Evolutionary conservation across 1,140 invertebrate species (phyloP).

Genomic region (Drosophila leontia): DNA sequence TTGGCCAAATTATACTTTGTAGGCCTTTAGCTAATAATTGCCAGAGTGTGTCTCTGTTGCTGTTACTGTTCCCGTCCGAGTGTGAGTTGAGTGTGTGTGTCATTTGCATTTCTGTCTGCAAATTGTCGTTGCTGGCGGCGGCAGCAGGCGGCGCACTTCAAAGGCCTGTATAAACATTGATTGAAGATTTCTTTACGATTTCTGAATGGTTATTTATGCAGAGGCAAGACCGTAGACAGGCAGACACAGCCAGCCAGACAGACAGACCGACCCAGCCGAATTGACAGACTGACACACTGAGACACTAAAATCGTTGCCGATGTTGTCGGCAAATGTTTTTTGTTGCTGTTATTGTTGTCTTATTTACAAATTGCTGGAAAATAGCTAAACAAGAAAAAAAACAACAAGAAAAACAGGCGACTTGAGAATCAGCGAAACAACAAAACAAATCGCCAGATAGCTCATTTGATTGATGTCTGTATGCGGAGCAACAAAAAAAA

Average conservation of each 20-base stretch:
- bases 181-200: slow-evolving; percentile 84
- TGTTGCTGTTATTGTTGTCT: slow-evolving; percentile 63
- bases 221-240: slow-evolving; percentile 60
- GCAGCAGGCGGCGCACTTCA: slow-evolving; percentile 63
- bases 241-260: slow-evolving; percentile 3
- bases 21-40: slow-evolving; percentile 39
- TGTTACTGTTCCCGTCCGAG: slow-evolving; percentile 1
- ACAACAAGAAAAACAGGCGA: neutral
- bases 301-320: slow-evolving; percentile 77
- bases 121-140: slow-evolving; percentile 73
- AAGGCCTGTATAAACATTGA: slow-evolving; percentile 82
- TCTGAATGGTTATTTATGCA: slow-evolving; percentile 83
- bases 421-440: slow-evolving; percentile 48
- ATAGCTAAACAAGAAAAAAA: slow-evolving; percentile 52
- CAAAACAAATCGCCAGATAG: slow-evolving; percentile 67
- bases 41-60: slow-evolving; percentile 12
- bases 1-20: slow-evolving; percentile 37
- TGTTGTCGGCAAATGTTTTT: slow-evolving; percentile 48
- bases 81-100: slow-evolving; percentile 55
- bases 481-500: slow-evolving; percentile 5
- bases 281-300: slow-evolving; percentile 70
- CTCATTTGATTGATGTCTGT: slow-evolving; percentile 75
- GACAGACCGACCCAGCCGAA: slow-evolving; percentile 14
- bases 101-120: slow-evolving; percentile 79
- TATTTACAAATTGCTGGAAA: slow-evolving; percentile 82